Evolutionary conservation across 2,113 vertebrate genomes (phyloP).

Genomic region (Petaurus breviceps): DNA sequence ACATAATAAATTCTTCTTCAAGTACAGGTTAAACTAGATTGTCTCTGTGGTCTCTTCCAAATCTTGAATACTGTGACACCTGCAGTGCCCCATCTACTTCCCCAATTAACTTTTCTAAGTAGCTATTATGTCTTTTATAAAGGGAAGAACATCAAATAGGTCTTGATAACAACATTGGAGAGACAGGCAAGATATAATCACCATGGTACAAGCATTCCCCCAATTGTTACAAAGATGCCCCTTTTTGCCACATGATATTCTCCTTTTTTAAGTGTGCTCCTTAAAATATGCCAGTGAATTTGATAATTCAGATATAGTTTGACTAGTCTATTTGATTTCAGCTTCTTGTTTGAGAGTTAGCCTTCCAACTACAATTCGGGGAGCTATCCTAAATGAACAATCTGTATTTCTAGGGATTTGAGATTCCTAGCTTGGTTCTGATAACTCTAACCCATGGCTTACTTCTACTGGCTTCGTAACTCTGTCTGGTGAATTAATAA

Average conservation of each 20-base stretch:
- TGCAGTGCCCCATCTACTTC: background rate
- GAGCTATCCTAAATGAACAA: background rate
- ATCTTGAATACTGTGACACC: background rate
- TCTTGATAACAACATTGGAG: background rate
- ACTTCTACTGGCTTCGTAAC: background rate
- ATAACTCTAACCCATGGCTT: background rate
- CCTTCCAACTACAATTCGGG: background rate
- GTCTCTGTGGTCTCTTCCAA: background rate
- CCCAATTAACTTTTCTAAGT: background rate
- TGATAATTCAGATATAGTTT: background rate
- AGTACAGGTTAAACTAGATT: background rate
- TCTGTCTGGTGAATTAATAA: background rate
- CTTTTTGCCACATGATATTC: background rate
- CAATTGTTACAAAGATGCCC: background rate
- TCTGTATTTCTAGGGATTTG: background rate
- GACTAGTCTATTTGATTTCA: background rate
- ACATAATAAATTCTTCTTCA: background rate
- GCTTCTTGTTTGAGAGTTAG: background rate
- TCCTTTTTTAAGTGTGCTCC: background rate
- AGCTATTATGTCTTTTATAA: background rate
- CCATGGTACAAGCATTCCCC: background rate
- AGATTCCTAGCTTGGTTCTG: background rate
- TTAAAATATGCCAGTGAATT: background rate
- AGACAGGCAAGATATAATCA: background rate
- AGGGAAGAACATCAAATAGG: background rate